Percentiles rank a stretch among this genome's conserved stretches.
phyloP scores from a whole-genome alignment of 2,888 invertebrate genomes.

The Protodeltote pygarga region DNA sequence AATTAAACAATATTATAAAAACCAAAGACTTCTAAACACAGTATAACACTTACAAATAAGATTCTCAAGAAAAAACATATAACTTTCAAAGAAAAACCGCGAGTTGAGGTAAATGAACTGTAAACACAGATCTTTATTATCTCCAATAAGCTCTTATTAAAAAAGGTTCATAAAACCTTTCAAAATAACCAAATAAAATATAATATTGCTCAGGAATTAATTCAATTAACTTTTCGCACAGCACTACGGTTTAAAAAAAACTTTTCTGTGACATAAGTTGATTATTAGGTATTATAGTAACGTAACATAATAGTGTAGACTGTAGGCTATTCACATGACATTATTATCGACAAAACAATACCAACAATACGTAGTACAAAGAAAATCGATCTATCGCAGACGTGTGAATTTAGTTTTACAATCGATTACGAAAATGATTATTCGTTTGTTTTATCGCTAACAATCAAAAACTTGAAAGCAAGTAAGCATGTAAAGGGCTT shows the following conservation, averaged over 20 bases:
- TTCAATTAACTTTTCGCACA: too few relatives aligned
- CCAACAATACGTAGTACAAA: constrained; percentile 32
- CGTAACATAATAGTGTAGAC: constrained; percentile 6
- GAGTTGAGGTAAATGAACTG: constrained; percentile 32
- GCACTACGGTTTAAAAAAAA: neutral
- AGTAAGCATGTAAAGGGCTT: neutral
- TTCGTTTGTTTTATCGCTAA: constrained; percentile 7
- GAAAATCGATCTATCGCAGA: constrained; percentile 21
- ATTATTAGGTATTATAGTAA: constrained; percentile 4
- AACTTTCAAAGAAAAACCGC: constrained; percentile 15
- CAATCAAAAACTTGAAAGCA: constrained; percentile 4
- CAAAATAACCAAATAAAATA: constrained; percentile 15
- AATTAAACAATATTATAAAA: too few relatives aligned
- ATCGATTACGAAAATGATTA: constrained; percentile 32
- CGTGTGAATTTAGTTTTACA: constrained; percentile 32
- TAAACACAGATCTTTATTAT: constrained; percentile 11
- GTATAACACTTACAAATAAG: too few relatives aligned
- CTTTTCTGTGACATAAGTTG: constrained; percentile 12
- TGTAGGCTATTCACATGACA: constrained; percentile 17
- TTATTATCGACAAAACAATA: too few relatives aligned
- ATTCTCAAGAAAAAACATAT: constrained; percentile 17
- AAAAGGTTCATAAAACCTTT: constrained; percentile 7
- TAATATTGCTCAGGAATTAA: neutral
- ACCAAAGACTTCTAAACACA: neutral
- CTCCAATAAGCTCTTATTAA: constrained; percentile 20